These are phyloP conservation scores for Thunnus thynnus DNA, from an alignment of 2,113 vertebrate species.

Conservation along the genomic window DNA sequence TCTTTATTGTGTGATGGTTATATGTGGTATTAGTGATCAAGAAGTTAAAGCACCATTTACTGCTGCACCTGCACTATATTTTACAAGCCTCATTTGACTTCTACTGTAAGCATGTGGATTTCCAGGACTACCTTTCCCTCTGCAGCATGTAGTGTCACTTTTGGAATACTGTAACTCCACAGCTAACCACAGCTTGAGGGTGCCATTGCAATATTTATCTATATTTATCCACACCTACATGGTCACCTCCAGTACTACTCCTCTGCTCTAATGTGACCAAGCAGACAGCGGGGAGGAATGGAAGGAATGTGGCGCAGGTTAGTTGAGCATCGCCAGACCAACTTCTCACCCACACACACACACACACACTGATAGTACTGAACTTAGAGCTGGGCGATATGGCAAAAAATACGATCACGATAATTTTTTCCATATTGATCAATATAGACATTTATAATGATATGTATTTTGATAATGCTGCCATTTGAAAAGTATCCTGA, in stretches of 20 bases:
- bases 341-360: slow-evolving; percentile 11
- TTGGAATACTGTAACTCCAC: not conserved
- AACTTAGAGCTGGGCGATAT: too few species aligned
- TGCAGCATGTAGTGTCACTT: not conserved
- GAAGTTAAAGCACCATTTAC: not conserved
- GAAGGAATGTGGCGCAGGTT: slow-evolving; percentile 79
- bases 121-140: not conserved
- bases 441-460: too few species aligned
- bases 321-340: slow-evolving; percentile 49
- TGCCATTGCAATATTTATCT: slow-evolving; percentile 4
- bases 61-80: not conserved
- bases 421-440: too few species aligned
- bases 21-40: not conserved
- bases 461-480: too few species aligned
- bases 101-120: not conserved
- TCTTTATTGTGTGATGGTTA: not conserved
- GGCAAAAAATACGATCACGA: too few species aligned
- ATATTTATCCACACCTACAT: not conserved
- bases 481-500: too few species aligned
- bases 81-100: not conserved
- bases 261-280: slow-evolving; percentile 67
- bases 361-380: slow-evolving; percentile 5
- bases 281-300: slow-evolving; percentile 72
- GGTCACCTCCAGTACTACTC: slow-evolving; percentile 33
- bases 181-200: slow-evolving; percentile 6